Base-by-base conservation (phyloP, 2,888 invertebrate species). In the Zhuqinia jingwanae region DNA sequence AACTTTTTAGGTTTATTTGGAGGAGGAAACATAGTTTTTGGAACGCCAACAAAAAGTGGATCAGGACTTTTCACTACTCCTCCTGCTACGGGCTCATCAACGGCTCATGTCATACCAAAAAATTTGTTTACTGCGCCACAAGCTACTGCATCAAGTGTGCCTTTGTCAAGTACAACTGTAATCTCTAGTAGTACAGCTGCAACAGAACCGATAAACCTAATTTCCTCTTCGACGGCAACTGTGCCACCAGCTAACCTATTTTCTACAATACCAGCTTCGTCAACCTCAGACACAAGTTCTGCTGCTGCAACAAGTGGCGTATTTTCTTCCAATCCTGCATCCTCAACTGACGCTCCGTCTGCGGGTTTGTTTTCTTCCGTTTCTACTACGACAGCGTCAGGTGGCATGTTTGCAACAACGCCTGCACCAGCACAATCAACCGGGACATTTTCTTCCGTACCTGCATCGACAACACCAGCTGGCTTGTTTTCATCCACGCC, bases 11-110 rank as follows among this genome's bases (percentile, higher is more conserved):
- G n/a, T n/a, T n/a, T n/a, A n/a, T n/a, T n/a, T n/a, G n/a, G n/a
- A 42, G 22, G 22, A 15, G 63, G 78, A 3, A 27, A 45, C 15
- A 20, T 63, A 11, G 60, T 36, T 15, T 56, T 73, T 25, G 81
- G 70, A 8, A 58, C 80, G 10, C 36, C 85, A 42, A 47, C 68
- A 5, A 36, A 53, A 8, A 15, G 27, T 0, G 58, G 47, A 47
- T 2, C n/a, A n/a, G n/a, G n/a, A n/a, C n/a, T n/a, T n/a, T n/a
- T n/a, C n/a, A n/a, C n/a, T n/a, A n/a, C n/a, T n/a, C n/a, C n/a
- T n/a, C n/a, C n/a, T n/a, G n/a, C n/a, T n/a, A n/a, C n/a, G n/a
- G n/a, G n/a, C n/a, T n/a, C n/a, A n/a, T n/a, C n/a, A n/a, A n/a
- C n/a, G n/a, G n/a, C n/a, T n/a, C n/a, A n/a, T n/a, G n/a, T n/a